These are phyloP conservation scores for Florisuga fusca DNA, from an alignment of 2,797 vertebrate species.

Conservation along the genomic window DNA sequence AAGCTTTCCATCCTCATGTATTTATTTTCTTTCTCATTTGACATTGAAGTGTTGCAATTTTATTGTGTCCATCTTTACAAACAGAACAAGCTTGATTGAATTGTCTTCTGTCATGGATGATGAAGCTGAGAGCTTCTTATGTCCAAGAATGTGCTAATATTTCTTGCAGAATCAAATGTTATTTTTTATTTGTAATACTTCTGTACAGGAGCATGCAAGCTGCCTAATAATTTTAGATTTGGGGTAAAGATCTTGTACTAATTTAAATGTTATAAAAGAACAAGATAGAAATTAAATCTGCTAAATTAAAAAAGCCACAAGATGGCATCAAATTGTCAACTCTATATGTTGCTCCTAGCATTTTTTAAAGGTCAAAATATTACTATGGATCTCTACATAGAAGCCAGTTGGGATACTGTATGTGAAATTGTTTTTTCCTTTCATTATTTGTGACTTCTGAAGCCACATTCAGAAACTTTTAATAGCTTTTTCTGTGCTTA, in stretches of 20 bases:
- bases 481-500: background rate
- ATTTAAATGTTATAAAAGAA: background rate
- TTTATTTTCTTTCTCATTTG: background rate
- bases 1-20: background rate
- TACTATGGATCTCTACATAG: background rate
- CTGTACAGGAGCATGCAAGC: background rate
- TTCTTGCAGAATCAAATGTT: background rate
- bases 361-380: background rate
- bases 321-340: conserved; percentile 41
- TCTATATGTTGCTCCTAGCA: background rate
- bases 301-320: conserved; percentile 21
- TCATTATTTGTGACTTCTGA: background rate
- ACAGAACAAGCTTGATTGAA: background rate
- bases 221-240: background rate
- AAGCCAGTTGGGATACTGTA: background rate
- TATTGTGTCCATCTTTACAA: background rate
- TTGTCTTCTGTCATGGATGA: background rate
- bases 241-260: background rate
- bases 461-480: background rate
- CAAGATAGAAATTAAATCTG: background rate
- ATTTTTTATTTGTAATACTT: background rate
- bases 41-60: background rate
- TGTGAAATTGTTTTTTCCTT: background rate
- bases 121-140: background rate
- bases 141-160: background rate